Conservation (phyloP, 2,888 invertebrate species). For the Aphidius colemani region DNA sequence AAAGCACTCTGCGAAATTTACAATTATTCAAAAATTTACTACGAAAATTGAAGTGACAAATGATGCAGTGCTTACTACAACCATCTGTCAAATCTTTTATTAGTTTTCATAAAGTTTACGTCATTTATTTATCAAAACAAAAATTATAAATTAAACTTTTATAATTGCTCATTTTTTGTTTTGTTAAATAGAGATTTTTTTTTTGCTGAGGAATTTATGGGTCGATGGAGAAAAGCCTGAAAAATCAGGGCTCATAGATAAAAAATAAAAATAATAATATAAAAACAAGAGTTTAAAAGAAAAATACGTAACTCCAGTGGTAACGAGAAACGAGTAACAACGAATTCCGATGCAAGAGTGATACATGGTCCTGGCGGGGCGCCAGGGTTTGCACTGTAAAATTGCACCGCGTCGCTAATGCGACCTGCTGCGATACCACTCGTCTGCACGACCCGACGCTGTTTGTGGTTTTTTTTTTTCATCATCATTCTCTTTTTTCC, state of each 20-base stretch:
- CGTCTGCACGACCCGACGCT: constrained; percentile 42
- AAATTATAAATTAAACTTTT: too few species aligned
- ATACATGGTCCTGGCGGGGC: constrained; percentile 50
- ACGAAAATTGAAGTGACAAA: too few species aligned
- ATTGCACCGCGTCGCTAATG: constrained; percentile 50
- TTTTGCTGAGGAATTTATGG: too few species aligned
- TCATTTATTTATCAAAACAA: too few species aligned
- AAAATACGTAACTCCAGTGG: constrained; percentile 44
- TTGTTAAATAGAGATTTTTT: too few species aligned
- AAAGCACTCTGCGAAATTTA: too few species aligned
- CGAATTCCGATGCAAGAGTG: constrained; percentile 53
- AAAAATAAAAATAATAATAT: constrained; percentile 30
- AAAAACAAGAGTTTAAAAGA: constrained; percentile 36
- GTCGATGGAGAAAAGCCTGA: constrained; percentile 12
- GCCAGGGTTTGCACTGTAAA: constrained; percentile 53
- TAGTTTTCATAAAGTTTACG: too few species aligned
- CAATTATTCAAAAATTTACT: too few species aligned
- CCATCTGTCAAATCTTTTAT: too few species aligned
- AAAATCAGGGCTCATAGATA: constrained; percentile 14
- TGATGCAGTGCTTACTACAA: too few species aligned
- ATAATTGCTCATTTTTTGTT: too few species aligned
- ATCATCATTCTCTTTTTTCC: constrained; percentile 26
- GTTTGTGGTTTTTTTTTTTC: constrained; percentile 35
- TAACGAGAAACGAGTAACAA: constrained; percentile 55
- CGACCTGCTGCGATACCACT: constrained; percentile 45